Evolutionary conservation across 2,113 vertebrate species (phyloP), one percentile per base, ranked within the genome.

Genomic region (Neogobius melanostomus): DNA sequence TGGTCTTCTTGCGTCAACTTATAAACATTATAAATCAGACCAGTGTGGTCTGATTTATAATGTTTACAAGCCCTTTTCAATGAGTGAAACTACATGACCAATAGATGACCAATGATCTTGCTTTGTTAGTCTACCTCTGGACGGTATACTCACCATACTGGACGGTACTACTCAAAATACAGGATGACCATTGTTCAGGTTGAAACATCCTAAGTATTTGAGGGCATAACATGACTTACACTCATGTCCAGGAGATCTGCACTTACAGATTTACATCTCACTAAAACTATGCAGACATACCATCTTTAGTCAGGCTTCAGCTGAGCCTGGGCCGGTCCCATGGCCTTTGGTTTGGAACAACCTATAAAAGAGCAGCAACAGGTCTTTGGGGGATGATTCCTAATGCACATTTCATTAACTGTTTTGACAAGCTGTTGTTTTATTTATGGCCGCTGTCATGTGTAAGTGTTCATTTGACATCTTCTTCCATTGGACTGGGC

Each of bases 331-430:
- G 16, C 52, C 83, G n/a, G 45, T 86, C 83, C 82, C 68, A 44
- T 43, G 76, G 65, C 66, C 57, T 66, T 82, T 81, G 62, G 64
- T 82, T 71, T 75, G 69, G 71, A 85, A 75, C 70, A 71, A 66
- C 83, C 67, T 75, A 72, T 77, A 75, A 81, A 77, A 76, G 12
- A 50, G 63, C 68, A 47, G 70, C 75, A 84, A 80, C 69, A 79
- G 75, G 59, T 62, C 82, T 71, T 72, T 52, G 48, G 79, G 85
- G 85, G 59, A 75, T 75, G 76, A 74, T 50, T 77, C 65, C 70
- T 75, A 69, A 86, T 80, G 72, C 79, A 72, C 65, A 17, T 80
- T 85, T 71, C 66, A 79, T 83, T 82, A 71, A 82, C 82, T 75
- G 69, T 77, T 83, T 79, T 84, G 79, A 84, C 82, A 62, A 77